phyloP scores from a whole-genome alignment of 2,888 invertebrate species.

The Eledona agricola region DNA sequence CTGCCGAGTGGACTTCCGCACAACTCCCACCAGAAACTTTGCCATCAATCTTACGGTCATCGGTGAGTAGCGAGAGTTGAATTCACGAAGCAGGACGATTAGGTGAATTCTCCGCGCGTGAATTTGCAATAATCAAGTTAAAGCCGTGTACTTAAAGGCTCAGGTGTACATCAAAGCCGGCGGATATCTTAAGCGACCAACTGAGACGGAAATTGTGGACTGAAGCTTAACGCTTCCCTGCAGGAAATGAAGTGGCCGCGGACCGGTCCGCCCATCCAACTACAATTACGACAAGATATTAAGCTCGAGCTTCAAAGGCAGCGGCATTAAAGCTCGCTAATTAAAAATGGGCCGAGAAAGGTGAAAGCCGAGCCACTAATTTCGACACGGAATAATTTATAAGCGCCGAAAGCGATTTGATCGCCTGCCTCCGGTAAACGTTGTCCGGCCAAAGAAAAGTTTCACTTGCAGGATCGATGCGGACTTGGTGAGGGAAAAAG shows the following conservation, averaged over 20 bases:
- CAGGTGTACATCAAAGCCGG: slow-evolving; percentile 37
- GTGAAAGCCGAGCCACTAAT: slow-evolving; percentile 12
- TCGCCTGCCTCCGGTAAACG: too few species aligned
- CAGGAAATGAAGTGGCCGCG: slow-evolving; percentile 45
- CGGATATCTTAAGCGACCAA: slow-evolving; percentile 35
- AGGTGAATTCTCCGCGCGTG: slow-evolving; percentile 24
- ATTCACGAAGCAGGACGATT: slow-evolving; percentile 4
- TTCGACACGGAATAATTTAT: slow-evolving; percentile 13
- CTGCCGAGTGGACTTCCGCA: slow-evolving; percentile 90
- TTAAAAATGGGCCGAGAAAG: slow-evolving; percentile 25
- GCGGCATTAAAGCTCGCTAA: slow-evolving; percentile 24
- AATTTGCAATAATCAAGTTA: slow-evolving; percentile 36
- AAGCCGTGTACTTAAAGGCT: slow-evolving; percentile 33
- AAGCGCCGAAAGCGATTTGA: too few species aligned
- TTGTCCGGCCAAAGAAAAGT: too few species aligned
- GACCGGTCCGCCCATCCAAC: slow-evolving; percentile 30
- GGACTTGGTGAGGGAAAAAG: slow-evolving; percentile 19
- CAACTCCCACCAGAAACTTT: slow-evolving; percentile 87
- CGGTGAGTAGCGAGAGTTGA: slow-evolving; percentile 70
- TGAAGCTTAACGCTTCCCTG: slow-evolving; percentile 36
- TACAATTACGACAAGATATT: slow-evolving; percentile 39
- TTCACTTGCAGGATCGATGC: too few species aligned
- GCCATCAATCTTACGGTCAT: slow-evolving; percentile 89
- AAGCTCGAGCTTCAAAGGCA: slow-evolving; percentile 32
- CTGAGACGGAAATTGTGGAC: slow-evolving; percentile 44